A percentile compares a stretch with the other conserved stretches of the same genome.
Conservation (phyloP, 2,113 vertebrate species). For the Dasyurus viverrinus region DNA sequence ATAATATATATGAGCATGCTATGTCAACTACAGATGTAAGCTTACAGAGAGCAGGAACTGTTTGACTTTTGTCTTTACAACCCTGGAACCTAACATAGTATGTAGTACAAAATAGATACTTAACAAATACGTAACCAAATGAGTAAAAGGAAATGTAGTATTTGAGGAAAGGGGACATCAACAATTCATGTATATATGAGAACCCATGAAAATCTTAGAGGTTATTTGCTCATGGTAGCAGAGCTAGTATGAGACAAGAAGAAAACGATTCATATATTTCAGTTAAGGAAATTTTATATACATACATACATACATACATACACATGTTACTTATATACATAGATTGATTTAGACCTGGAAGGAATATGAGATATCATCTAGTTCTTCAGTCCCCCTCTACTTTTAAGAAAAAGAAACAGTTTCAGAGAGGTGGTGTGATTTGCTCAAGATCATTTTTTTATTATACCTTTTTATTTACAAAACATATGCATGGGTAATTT, state of each 20-base stretch:
- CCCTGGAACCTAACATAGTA: neutral
- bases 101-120: neutral
- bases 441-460: neutral
- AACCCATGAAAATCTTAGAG: neutral
- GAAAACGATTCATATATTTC: neutral
- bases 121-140: neutral
- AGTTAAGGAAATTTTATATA: neutral
- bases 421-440: neutral
- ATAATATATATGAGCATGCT: neutral
- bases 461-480: no score
- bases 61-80: neutral
- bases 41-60: neutral
- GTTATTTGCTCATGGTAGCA: neutral
- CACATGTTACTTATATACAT: neutral
- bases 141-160: neutral
- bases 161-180: neutral
- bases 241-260: neutral
- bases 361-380: neutral
- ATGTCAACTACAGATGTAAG: neutral
- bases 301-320: neutral
- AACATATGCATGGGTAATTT: no score
- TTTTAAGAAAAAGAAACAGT: neutral
- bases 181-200: neutral
- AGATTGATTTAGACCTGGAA: neutral
- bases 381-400: neutral